Conservation (phyloP, 2,797 vertebrate genomes). For the Antrozous pallidus region DNA sequence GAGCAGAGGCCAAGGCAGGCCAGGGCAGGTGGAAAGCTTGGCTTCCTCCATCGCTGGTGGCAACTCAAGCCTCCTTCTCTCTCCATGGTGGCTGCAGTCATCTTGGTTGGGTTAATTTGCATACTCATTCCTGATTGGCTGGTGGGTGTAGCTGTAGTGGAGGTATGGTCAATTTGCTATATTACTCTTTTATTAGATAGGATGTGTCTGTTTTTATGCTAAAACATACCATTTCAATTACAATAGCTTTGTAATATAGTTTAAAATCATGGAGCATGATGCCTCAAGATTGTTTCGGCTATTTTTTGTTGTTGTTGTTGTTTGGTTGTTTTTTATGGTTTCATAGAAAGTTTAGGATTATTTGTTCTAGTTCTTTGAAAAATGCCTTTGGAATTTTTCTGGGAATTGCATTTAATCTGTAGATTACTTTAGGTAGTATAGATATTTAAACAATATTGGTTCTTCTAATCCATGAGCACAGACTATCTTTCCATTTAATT, state of each 20-base stretch:
- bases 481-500: background rate
- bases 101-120: too few relatives aligned
- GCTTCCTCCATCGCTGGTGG: too few relatives aligned
- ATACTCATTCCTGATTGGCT: too few relatives aligned
- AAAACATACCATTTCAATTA: background rate
- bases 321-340: background rate
- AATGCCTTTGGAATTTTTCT: background rate
- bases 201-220: background rate
- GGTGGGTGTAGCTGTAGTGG: too few relatives aligned
- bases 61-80: too few relatives aligned
- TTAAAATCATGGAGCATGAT: background rate
- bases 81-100: too few relatives aligned
- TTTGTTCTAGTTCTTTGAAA: background rate
- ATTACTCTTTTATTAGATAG: too few relatives aligned
- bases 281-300: background rate
- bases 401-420: background rate
- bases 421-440: background rate
- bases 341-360: background rate
- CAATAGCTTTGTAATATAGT: background rate
- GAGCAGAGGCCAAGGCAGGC: too few relatives aligned
- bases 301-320: background rate
- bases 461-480: background rate
- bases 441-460: background rate
- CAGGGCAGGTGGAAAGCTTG: too few relatives aligned
- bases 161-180: too few relatives aligned